Conservation (phyloP, 2,888 invertebrate genomes). For the Balanococcus diminutus region DNA sequence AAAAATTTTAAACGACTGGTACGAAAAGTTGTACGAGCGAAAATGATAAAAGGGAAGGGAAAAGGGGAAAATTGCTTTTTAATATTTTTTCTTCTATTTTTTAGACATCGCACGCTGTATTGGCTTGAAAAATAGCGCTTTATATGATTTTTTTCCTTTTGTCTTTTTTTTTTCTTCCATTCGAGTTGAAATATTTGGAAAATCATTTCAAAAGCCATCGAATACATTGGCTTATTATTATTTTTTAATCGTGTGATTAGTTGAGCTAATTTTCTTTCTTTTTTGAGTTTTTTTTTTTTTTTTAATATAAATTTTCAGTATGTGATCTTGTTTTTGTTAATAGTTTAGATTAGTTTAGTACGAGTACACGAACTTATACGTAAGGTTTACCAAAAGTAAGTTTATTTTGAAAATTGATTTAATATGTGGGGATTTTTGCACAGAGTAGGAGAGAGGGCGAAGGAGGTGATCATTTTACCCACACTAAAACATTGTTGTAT, state of each 20-base stretch:
- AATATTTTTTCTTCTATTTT: not conserved
- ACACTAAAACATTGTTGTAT: no score
- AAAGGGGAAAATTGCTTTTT: not conserved
- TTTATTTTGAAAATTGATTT: not conserved
- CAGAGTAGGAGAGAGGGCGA: no score
- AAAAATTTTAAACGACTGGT: no score
- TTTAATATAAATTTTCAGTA: not conserved
- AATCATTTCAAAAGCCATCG: not conserved
- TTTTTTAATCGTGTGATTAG: not conserved
- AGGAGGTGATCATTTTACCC: no score
- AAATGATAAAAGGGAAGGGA: not conserved
- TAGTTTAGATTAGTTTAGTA: constrained; percentile 36
- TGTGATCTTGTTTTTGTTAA: constrained; percentile 24
- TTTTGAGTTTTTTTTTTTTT: not conserved
- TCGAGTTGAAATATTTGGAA: not conserved
- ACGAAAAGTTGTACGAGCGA: not conserved
- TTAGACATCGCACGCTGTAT: not conserved
- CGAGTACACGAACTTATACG: not conserved
- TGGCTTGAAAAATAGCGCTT: not conserved
- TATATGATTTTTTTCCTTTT: not conserved
- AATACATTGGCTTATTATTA: not conserved
- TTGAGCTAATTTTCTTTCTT: not conserved
- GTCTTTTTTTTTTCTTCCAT: not conserved
- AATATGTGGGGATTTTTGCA: not conserved
- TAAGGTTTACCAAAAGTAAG: not conserved